Evolutionary conservation across 2,113 vertebrate genomes (phyloP).

Genomic region (Ictalurus punctatus): DNA sequence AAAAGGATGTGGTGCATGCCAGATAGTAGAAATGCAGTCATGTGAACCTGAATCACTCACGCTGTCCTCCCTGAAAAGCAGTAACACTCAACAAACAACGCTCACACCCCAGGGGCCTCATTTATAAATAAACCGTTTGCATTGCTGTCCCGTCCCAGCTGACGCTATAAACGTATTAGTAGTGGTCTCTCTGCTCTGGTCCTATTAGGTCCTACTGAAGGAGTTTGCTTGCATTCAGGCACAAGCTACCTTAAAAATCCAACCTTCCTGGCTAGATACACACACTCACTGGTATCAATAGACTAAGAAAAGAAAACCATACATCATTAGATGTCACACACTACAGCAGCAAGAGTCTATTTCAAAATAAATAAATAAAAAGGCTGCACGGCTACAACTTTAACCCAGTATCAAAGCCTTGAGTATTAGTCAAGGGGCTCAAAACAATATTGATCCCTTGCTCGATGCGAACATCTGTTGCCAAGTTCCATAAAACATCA

Average conservation of each 20-base stretch:
- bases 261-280: background rate
- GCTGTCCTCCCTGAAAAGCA: conserved; percentile 54
- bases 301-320: background rate
- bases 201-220: background rate
- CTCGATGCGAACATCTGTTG: background rate
- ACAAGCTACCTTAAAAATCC: background rate
- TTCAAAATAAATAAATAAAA: background rate
- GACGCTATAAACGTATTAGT: background rate
- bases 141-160: background rate
- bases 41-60: conserved; percentile 60
- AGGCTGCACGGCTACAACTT: background rate
- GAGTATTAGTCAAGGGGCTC: background rate
- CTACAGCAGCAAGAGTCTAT: background rate
- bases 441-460: background rate
- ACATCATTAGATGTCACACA: background rate
- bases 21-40: background rate
- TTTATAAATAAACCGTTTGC: background rate
- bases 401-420: background rate
- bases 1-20: background rate
- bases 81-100: background rate
- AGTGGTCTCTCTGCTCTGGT: background rate
- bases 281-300: background rate
- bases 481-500: background rate
- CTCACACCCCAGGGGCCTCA: conserved; percentile 49
- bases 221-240: background rate